Evolutionary conservation across 1,140 invertebrate species (phyloP), one percentile per base, ranked within the genome.

Genomic region (Orchesella cincta): DNA sequence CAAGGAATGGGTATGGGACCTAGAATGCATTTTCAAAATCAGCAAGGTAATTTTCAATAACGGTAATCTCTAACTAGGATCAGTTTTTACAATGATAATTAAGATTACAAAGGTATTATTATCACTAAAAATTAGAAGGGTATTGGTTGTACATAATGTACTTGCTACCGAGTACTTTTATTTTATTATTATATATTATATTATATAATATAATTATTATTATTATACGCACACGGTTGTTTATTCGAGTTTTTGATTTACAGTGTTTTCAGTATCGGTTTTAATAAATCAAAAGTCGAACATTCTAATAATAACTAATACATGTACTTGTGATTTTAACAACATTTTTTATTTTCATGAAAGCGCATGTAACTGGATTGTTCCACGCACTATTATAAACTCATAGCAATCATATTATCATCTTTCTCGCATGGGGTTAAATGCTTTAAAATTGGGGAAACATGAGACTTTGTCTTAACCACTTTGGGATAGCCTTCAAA

Each of bases 11-110:
- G 62, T 33, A 73, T 77, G 79, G 79, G 72, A 26, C 73, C 76
- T 34, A 76, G 76, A 62, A 80, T 79, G 78, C 77, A 79, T 71
- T 76, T 79, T 76, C 36, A 74, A 28, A 82, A 80, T 77, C 78
- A 80, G 31, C 54, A 57, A 57, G 54, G 54, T 3, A 57, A 23
- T 57, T 57, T 57, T 57, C 54, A 57, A 26, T 57, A 57, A 57
- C 62, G 62, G 62, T 67, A 67, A 67, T 67, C 62, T 67, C 62
- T 29, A 12, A 26, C n/a, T 67, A 67, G 62, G 62, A 33, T 31
- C 62, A 26, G 29, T 67, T 67, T 67, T 67, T 62, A 62, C 23
- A 28, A 62, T n/a, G n/a, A 62, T 62, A 62, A 62, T 62, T 62
- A 33, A 3, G 29, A 67, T 67, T 67, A 23, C 62, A 67, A 67